Percentiles rank a stretch among this genome's conserved stretches.
Evolutionary conservation across 2,888 invertebrate species (phyloP).

Genomic region (Polyommatus iphigenia): DNA sequence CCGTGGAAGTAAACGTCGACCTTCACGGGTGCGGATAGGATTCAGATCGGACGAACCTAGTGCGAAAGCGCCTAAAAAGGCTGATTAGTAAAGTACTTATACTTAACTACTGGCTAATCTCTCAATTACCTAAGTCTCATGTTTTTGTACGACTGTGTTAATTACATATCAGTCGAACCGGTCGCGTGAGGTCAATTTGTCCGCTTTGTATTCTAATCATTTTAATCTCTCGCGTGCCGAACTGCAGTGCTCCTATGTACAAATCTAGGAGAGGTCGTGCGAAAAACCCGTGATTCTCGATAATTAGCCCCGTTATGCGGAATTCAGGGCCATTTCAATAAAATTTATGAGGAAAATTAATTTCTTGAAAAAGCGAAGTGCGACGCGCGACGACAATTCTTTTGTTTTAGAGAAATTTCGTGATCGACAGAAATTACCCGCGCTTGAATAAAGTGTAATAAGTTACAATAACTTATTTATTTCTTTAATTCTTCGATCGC

Average conservation of each 20-base stretch:
- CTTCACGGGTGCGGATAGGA: too few relatives aligned
- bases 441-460: not conserved
- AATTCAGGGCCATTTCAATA: conserved; percentile 29
- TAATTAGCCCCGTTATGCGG: conserved; percentile 22
- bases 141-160: not conserved
- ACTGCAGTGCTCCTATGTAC: conserved; percentile 21
- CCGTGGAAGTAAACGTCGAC: too few relatives aligned
- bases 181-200: conserved; percentile 25
- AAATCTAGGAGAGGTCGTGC: conserved; percentile 37
- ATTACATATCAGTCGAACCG: not conserved
- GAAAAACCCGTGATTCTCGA: conserved; percentile 32
- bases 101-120: not conserved
- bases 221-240: conserved; percentile 22
- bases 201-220: conserved; percentile 12
- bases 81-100: not conserved
- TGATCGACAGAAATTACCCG: not conserved
- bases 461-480: not conserved
- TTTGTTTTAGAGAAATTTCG: conserved; percentile 20
- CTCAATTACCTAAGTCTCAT: not conserved
- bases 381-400: not conserved
- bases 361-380: not conserved
- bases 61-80: too few relatives aligned
- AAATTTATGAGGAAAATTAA: conserved; percentile 25
- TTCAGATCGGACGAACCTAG: too few relatives aligned
- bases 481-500: too few relatives aligned